Evolutionary conservation across 2,888 invertebrate genomes (phyloP).

Genomic region (Dorcus parallelipipedus): DNA sequence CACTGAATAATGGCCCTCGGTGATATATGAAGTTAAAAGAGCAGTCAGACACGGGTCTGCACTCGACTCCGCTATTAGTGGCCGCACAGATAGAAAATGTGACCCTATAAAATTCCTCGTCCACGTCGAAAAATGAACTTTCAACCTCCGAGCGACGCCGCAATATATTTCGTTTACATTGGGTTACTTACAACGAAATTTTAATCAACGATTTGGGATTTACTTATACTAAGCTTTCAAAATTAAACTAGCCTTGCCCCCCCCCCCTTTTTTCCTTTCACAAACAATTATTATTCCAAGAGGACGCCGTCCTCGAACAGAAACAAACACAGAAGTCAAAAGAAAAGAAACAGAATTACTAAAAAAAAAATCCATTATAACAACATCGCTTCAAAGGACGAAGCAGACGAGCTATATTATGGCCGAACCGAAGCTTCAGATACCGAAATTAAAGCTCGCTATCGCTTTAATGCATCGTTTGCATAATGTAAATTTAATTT

Average conservation of each 20-base stretch:
- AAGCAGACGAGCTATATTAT: slow-evolving; percentile 3
- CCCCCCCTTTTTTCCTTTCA: not conserved
- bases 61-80: slow-evolving; percentile 14
- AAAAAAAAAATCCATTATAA: slow-evolving; percentile 7
- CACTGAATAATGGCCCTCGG: slow-evolving; percentile 13
- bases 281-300: not conserved
- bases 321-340: slow-evolving; percentile 4
- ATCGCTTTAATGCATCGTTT: slow-evolving; percentile 13
- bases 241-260: too few species aligned
- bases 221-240: not conserved
- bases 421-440: slow-evolving; percentile 4
- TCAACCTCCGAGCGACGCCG: not conserved
- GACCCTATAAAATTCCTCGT: slow-evolving; percentile 12
- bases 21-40: slow-evolving; percentile 14
- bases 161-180: not conserved
- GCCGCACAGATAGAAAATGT: slow-evolving; percentile 11
- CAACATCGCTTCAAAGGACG: slow-evolving; percentile 7
- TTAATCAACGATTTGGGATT: not conserved
- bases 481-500: slow-evolving; percentile 18
- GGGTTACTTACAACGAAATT: not conserved
- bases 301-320: not conserved
- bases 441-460: slow-evolving; percentile 10
- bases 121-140: slow-evolving; percentile 13
- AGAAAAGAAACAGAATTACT: slow-evolving; percentile 3
- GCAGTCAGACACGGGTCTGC: slow-evolving; percentile 16